A percentile compares a stretch with the other conserved stretches of the same genome.
Evolutionary conservation across 2,888 invertebrate genomes (phyloP).

Genomic region (Tipula unca): DNA sequence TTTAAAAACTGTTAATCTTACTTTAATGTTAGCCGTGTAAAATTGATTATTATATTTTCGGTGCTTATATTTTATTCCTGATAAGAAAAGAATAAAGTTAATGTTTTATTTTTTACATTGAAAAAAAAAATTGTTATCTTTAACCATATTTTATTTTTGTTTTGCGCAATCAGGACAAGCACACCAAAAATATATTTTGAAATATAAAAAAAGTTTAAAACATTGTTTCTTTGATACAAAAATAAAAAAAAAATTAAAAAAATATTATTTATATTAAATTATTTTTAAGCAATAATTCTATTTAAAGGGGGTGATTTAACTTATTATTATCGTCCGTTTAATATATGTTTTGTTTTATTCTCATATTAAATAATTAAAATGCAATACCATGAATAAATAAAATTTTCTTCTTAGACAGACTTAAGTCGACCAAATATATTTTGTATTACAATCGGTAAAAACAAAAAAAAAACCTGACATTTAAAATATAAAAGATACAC

Average conservation of each 20-base stretch:
- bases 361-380: neutral
- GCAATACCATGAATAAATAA: neutral
- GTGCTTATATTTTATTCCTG: neutral
- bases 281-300: neutral
- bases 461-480: no score
- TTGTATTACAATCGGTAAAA: no score
- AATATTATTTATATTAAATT: neutral
- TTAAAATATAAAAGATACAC: no score
- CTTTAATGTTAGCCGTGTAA: neutral
- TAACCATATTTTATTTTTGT: neutral
- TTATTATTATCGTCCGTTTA: neutral
- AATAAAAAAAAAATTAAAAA: neutral
- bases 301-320: neutral
- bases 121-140: neutral
- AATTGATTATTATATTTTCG: neutral
- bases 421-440: no score
- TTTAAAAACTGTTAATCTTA: neutral
- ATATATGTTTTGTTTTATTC: neutral
- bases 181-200: neutral
- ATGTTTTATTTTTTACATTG: neutral
- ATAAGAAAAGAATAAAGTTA: neutral
- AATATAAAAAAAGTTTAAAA: neutral
- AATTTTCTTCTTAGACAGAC: neutral
- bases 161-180: neutral
- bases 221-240: neutral